Evolutionary conservation across 92 coral and sea anemone species (phyloP).

Genomic region (Blastomussa wellsi): DNA sequence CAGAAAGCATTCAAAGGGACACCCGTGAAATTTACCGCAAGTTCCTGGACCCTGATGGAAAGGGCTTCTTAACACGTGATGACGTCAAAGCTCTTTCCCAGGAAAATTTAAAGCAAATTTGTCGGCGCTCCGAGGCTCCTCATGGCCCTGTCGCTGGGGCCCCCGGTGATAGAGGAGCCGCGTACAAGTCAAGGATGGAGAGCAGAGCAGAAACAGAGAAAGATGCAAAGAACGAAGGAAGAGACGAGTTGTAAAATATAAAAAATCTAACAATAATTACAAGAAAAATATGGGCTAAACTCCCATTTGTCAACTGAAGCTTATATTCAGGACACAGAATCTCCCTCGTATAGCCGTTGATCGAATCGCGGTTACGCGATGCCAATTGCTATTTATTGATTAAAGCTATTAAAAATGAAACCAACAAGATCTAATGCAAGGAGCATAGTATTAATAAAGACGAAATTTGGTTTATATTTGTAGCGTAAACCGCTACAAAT

Average conservation of each 20-base stretch:
- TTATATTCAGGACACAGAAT: not conserved
- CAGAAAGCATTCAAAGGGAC: conserved; percentile 40
- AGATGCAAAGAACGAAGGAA: conserved; percentile 9
- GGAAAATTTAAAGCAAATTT: conserved; percentile 68
- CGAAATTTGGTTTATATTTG: too few relatives aligned
- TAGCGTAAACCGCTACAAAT: too few relatives aligned
- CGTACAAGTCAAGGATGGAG: conserved; percentile 4
- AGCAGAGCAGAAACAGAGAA: conserved; percentile 15
- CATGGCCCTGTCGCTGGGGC: conserved; percentile 85
- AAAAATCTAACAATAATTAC: not conserved
- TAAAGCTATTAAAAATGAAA: too few relatives aligned
- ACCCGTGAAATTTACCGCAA: conserved; percentile 58
- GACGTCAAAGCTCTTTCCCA: conserved; percentile 70
- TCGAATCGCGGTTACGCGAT: not conserved
- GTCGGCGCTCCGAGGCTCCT: conserved; percentile 74
- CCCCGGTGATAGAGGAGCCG: conserved; percentile 51
- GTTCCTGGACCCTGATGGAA: conserved; percentile 62
- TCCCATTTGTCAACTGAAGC: not conserved
- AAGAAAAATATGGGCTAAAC: not conserved
- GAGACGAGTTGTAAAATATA: conserved; percentile 32
- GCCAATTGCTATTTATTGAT: too few relatives aligned
- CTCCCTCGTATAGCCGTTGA: not conserved
- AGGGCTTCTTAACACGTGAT: conserved; percentile 65
- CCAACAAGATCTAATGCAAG: too few relatives aligned
- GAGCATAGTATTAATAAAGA: too few relatives aligned